phyloP scores from a whole-genome alignment of 2,113 vertebrate species.

The Brachionichthys hirsutus region DNA sequence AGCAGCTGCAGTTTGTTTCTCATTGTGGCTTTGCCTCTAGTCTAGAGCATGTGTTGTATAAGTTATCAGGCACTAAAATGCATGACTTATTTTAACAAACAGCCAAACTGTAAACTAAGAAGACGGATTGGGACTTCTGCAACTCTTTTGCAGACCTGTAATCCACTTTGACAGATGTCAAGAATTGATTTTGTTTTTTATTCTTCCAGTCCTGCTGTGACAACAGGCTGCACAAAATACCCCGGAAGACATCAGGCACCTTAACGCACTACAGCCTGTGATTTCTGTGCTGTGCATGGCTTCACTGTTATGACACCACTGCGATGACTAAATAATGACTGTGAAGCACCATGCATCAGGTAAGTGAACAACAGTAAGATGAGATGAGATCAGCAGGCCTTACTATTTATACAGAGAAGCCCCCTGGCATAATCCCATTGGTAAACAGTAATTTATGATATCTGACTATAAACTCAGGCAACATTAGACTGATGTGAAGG shows the following conservation, averaged over 20 bases:
- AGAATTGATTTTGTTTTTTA: constrained; percentile 56
- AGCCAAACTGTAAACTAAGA: constrained; percentile 49
- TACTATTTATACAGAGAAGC: constrained; percentile 32
- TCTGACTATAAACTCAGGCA: constrained; percentile 12
- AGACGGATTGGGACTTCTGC: constrained; percentile 51
- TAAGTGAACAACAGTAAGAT: constrained; percentile 9
- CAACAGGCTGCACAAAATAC: constrained; percentile 46
- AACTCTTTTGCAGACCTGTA: constrained; percentile 52
- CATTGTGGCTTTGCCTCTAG: constrained; percentile 41
- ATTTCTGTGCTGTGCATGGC: constrained; percentile 15
- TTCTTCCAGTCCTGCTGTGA: constrained; percentile 34
- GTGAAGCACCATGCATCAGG: constrained; percentile 13
- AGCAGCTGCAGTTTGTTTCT: constrained; percentile 51
- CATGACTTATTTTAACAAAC: constrained; percentile 50
- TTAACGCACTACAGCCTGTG: constrained; percentile 12
- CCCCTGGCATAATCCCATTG: constrained; percentile 36
- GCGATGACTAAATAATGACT: too few relatives aligned
- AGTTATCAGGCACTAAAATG: constrained; percentile 41
- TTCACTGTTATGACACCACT: constrained; percentile 37
- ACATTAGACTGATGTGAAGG: constrained; percentile 20
- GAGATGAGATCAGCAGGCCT: constrained; percentile 15
- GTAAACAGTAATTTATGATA: constrained; percentile 19
- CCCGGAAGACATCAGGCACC: constrained; percentile 33
- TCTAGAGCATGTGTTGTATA: constrained; percentile 39
- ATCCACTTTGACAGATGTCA: constrained; percentile 71